Conservation (phyloP, 1,140 invertebrate species). For the Drosophila arizonae region DNA sequence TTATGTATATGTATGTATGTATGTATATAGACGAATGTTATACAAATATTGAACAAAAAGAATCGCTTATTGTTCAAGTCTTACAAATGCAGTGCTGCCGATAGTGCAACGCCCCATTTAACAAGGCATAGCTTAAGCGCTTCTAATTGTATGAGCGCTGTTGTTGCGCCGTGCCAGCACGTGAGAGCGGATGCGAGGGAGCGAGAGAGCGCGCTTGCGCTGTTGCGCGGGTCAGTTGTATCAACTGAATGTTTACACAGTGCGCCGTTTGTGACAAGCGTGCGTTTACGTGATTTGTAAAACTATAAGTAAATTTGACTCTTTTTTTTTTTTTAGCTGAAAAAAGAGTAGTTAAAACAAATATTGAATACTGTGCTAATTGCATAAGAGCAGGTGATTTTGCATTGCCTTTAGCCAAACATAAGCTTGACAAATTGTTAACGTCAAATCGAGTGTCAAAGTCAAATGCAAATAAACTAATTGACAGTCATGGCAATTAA, state of each 20-base stretch:
- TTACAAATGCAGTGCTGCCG: background rate
- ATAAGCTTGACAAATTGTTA: conserved; percentile 50
- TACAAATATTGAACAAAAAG: background rate
- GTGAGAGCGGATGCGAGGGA: conserved; percentile 12
- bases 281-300: background rate
- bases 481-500: conserved; percentile 12
- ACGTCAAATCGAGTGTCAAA: conserved; percentile 22
- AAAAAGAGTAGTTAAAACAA: too few species aligned
- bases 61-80: background rate
- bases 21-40: background rate
- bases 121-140: background rate
- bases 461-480: conserved; percentile 32
- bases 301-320: too few species aligned
- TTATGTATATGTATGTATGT: too few species aligned
- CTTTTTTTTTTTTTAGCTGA: too few species aligned
- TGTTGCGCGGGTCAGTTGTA: conserved; percentile 51
- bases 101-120: background rate
- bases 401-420: background rate
- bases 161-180: background rate
- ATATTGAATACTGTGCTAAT: background rate
- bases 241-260: conserved; percentile 32
- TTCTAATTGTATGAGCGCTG: conserved; percentile 7
- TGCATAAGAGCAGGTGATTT: conserved; percentile 13
- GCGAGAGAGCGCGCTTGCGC: conserved; percentile 56
- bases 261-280: conserved; percentile 25